Conservation (phyloP, 1,140 invertebrate species). For the Anoplophora glabripennis region DNA sequence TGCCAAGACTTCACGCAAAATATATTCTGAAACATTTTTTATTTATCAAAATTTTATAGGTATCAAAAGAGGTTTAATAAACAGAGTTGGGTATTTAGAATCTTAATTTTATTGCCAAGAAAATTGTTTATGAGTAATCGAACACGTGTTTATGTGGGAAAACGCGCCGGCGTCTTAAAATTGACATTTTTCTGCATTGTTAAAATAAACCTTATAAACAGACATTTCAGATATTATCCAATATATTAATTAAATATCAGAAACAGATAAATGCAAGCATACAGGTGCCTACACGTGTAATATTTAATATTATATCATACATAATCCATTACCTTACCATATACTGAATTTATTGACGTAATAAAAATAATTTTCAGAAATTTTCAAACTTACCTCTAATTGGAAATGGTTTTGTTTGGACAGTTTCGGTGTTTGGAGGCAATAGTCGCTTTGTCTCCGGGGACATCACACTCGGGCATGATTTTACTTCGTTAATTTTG, state of each 20-base stretch:
- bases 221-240: not conserved
- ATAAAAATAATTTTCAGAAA: not conserved
- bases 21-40: too few relatives aligned
- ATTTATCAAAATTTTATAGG: too few relatives aligned
- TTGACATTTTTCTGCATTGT: not conserved
- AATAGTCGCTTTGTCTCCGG: conserved; percentile 60
- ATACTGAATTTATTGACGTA: not conserved
- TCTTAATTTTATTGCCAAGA: too few relatives aligned
- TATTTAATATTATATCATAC: too few relatives aligned
- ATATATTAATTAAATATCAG: not conserved
- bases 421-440: conserved; percentile 73
- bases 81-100: too few relatives aligned
- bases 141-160: not conserved
- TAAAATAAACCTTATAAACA: not conserved
- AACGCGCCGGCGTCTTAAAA: not conserved
- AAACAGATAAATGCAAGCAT: not conserved
- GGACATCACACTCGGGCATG: conserved; percentile 65
- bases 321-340: too few relatives aligned
- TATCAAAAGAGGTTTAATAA: too few relatives aligned
- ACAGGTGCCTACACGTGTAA: too few relatives aligned
- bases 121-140: too few relatives aligned
- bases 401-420: conserved; percentile 82
- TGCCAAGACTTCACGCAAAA: too few relatives aligned
- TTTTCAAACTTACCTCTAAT: conserved; percentile 64
- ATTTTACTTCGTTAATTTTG: conserved; percentile 52